Conservation (phyloP, 2,888 invertebrate genomes). For the Drosophila affinis region DNA sequence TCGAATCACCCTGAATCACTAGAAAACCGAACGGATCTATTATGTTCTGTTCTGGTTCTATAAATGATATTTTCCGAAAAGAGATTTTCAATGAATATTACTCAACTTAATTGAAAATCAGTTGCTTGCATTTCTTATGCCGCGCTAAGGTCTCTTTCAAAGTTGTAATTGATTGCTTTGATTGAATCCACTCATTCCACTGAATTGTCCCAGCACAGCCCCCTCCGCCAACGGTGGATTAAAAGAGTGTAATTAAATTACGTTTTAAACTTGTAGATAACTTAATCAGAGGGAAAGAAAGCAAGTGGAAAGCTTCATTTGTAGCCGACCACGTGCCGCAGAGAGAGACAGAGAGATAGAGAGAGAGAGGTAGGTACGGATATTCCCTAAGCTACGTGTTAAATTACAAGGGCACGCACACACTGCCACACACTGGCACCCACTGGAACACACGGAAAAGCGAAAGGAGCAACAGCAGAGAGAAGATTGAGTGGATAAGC, state of each 20-base stretch:
- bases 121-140: not conserved
- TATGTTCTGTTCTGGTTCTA: too few relatives aligned
- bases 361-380: conserved; percentile 11
- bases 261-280: conserved; percentile 42
- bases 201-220: too few relatives aligned
- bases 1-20: too few relatives aligned
- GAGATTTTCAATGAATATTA: not conserved
- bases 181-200: not conserved
- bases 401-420: conserved; percentile 56
- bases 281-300: conserved; percentile 38
- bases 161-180: not conserved
- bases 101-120: not conserved
- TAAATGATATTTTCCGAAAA: too few relatives aligned
- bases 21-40: too few relatives aligned
- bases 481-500: conserved; percentile 16
- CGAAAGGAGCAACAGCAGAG: conserved; percentile 56
- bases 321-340: conserved; percentile 27
- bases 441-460: conserved; percentile 43
- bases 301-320: conserved; percentile 50
- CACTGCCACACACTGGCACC: conserved; percentile 10
- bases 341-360: not conserved
- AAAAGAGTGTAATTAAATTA: conserved; percentile 46
- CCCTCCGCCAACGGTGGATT: conserved; percentile 4
- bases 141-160: not conserved
- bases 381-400: conserved; percentile 48